These are phyloP conservation scores for Gobiocypris rarus DNA, from an alignment of 2,113 vertebrate genomes.

Conservation along the genomic window DNA sequence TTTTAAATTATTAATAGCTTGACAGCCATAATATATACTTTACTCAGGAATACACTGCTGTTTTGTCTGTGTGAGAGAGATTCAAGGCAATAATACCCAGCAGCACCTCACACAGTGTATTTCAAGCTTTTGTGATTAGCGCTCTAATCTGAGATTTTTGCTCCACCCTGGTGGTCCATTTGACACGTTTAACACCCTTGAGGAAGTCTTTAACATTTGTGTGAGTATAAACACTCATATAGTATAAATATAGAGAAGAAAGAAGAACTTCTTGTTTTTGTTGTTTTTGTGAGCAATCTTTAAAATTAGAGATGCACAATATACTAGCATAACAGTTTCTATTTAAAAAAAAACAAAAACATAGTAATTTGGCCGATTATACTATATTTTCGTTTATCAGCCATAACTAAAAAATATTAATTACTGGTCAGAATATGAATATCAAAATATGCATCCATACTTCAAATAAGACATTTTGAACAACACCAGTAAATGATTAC, in stretches of 20 bases:
- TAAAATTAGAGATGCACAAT: too few relatives aligned
- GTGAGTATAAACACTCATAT: not conserved
- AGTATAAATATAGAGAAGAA: too few relatives aligned
- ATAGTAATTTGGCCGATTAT: too few relatives aligned
- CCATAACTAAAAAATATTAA: too few relatives aligned
- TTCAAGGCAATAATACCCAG: not conserved
- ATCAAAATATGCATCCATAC: too few relatives aligned
- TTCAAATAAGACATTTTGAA: not conserved
- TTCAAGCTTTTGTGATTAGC: conserved; percentile 72
- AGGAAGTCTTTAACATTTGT: not conserved
- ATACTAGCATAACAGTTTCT: too few relatives aligned
- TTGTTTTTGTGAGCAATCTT: not conserved
- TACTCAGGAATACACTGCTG: not conserved
- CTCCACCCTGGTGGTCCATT: conserved; percentile 65
- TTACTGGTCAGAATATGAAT: too few relatives aligned
- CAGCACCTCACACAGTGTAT: conserved; percentile 60
- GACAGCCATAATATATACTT: too few relatives aligned
- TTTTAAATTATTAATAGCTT: too few relatives aligned
- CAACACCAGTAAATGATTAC: not conserved
- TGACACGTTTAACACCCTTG: conserved; percentile 41
- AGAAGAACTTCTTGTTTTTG: not conserved
- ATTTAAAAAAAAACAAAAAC: too few relatives aligned
- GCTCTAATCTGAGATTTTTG: conserved; percentile 64
- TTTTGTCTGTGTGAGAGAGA: not conserved
- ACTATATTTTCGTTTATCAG: too few relatives aligned